A percentile compares a stretch with the other conserved stretches of the same genome.
Evolutionary conservation across 2,888 invertebrate species (phyloP).

Genomic region (Ligdia adustata): DNA sequence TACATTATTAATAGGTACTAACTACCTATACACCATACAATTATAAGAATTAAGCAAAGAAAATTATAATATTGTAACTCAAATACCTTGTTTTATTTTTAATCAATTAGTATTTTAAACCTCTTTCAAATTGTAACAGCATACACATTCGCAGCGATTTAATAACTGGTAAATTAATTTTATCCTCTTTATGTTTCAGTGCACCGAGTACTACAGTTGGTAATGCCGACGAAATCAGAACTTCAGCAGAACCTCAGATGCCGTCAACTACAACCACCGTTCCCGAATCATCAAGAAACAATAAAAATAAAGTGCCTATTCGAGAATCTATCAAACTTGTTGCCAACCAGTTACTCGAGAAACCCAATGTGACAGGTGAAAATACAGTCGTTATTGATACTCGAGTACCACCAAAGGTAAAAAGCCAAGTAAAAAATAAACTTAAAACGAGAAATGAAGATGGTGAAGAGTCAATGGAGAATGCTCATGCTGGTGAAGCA

Average conservation of each 20-base stretch:
- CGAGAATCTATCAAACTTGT: slow-evolving; percentile 85
- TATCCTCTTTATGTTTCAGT: slow-evolving; percentile 42
- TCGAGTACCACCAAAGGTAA: slow-evolving; percentile 86
- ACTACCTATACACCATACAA: too few relatives aligned
- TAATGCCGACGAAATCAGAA: slow-evolving; percentile 27
- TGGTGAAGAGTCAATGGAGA: slow-evolving; percentile 63
- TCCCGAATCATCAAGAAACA: slow-evolving; percentile 60
- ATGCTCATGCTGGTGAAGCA: slow-evolving; percentile 86
- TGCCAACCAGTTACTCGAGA: slow-evolving; percentile 82
- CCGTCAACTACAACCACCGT: slow-evolving; percentile 29
- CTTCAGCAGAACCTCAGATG: slow-evolving; percentile 27
- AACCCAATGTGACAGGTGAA: slow-evolving; percentile 58
- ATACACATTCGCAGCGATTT: too few relatives aligned
- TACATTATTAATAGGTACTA: too few relatives aligned
- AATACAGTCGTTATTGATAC: slow-evolving; percentile 81
- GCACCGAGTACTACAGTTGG: slow-evolving; percentile 27
- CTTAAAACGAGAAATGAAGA: slow-evolving; percentile 70
- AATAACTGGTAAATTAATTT: background rate
- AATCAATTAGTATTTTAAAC: too few relatives aligned
- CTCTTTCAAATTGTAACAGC: too few relatives aligned
- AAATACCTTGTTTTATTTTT: too few relatives aligned
- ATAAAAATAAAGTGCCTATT: slow-evolving; percentile 71
- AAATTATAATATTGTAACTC: too few relatives aligned
- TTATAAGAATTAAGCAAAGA: too few relatives aligned
- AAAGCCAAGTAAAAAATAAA: slow-evolving; percentile 78